Evolutionary conservation across 2,113 vertebrate species (phyloP).

Genomic region (Deroptyus accipitrinus): DNA sequence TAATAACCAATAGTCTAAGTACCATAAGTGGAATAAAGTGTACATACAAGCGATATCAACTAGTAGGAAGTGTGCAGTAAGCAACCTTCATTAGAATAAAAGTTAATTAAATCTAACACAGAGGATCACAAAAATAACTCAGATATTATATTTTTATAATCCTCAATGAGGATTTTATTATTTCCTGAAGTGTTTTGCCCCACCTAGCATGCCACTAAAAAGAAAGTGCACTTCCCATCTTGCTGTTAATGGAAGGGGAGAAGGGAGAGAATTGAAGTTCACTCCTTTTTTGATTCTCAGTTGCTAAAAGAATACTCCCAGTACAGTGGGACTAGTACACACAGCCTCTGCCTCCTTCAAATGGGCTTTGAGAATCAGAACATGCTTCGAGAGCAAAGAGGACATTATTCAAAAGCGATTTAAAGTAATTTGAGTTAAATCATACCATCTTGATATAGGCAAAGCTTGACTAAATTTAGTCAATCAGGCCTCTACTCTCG

Average conservation of each 20-base stretch:
- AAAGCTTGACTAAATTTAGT: background rate
- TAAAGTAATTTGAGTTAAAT: background rate
- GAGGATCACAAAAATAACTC: conserved; percentile 16
- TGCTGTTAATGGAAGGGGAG: background rate
- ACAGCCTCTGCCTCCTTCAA: background rate
- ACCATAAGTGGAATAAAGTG: conserved; percentile 23
- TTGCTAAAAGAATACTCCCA: background rate
- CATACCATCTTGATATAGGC: background rate
- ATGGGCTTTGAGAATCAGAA: background rate
- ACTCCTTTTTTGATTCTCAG: background rate
- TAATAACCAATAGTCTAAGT: background rate
- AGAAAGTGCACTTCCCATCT: background rate
- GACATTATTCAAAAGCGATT: fast-evolving
- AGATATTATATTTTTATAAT: background rate
- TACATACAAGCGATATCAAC: conserved; percentile 9
- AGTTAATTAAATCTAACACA: conserved; percentile 26
- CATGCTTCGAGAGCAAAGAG: background rate
- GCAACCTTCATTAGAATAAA: conserved; percentile 38
- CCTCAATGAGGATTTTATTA: background rate
- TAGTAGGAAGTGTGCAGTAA: conserved; percentile 15
- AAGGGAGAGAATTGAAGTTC: background rate
- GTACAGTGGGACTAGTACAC: background rate
- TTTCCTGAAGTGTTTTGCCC: background rate
- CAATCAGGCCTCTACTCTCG: background rate
- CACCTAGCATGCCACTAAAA: background rate